Conservation (phyloP, 2,888 invertebrate genomes). For the Pristionchus maxplancki region DNA sequence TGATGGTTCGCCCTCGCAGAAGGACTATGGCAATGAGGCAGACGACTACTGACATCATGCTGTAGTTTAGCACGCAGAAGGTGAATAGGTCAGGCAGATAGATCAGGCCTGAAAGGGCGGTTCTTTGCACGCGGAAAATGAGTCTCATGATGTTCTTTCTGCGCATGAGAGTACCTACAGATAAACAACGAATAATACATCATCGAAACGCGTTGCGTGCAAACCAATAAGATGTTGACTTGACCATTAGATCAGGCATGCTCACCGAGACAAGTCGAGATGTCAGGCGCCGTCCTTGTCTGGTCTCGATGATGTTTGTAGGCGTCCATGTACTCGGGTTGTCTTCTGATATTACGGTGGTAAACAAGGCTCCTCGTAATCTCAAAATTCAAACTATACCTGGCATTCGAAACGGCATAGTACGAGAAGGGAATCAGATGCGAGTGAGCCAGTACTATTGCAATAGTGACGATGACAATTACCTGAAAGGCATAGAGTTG, state of each 20-base stretch:
- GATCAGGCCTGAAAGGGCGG: neutral
- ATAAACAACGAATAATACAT: no score
- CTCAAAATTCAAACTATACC: neutral
- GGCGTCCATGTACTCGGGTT: neutral
- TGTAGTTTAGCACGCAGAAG: neutral
- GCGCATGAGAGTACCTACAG: no score
- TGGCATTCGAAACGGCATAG: neutral
- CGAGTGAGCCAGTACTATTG: neutral
- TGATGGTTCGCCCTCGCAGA: neutral
- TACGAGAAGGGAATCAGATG: neutral
- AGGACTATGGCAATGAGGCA: neutral
- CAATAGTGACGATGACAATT: neutral
- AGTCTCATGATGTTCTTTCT: no score
- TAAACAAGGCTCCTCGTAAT: no score
- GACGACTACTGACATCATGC: neutral
- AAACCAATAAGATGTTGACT: no score
- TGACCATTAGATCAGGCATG: neutral
- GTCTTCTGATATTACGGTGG: neutral
- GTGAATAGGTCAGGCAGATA: neutral
- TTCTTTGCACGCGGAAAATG: neutral
- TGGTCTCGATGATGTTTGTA: neutral
- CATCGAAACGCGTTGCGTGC: neutral
- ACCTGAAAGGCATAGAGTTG: neutral
- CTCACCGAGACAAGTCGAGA: neutral
- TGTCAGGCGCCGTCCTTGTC: neutral